These are phyloP conservation scores for Elysia crispata DNA, from an alignment of 2,888 invertebrate genomes.

Conservation along the genomic window DNA sequence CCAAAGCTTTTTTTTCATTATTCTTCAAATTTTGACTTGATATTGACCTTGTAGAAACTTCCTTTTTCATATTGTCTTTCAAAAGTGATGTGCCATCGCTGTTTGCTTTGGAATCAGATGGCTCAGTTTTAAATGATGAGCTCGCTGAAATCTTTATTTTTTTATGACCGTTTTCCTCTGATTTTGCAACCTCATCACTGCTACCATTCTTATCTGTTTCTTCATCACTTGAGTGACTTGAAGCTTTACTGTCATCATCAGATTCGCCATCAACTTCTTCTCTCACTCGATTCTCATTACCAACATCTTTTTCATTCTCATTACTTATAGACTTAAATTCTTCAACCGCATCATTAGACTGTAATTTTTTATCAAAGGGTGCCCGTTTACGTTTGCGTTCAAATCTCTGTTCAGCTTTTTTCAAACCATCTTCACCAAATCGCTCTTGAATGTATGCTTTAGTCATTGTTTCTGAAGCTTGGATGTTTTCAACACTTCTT, in stretches of 20 bases:
- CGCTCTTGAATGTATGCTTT: constrained; percentile 60
- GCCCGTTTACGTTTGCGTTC: constrained; percentile 41
- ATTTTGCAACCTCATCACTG: constrained; percentile 14
- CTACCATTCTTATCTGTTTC: constrained; percentile 6
- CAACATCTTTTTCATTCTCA: constrained; percentile 20
- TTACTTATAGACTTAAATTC: not conserved
- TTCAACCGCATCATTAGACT: not conserved
- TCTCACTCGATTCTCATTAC: not conserved
- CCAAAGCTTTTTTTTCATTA: no score
- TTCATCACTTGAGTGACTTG: constrained; percentile 15
- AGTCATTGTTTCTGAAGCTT: constrained; percentile 60
- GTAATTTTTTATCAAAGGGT: constrained; percentile 11
- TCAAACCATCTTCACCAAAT: constrained; percentile 45
- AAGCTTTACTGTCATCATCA: no score
- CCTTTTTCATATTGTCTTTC: no score
- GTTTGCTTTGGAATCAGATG: no score
- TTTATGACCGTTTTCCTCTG: not conserved
- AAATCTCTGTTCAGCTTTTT: constrained; percentile 41
- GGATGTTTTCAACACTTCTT: constrained; percentile 58
- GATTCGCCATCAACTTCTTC: no score
- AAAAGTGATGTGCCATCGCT: no score
- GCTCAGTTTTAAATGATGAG: not conserved
- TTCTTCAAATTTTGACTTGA: no score
- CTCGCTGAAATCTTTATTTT: not conserved
- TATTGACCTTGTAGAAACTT: no score